Evolutionary conservation across 64 coral and sea anemone genomes (phyloP), one percentile per base, ranked within the genome.

Genomic region (Anthopleura sola): DNA sequence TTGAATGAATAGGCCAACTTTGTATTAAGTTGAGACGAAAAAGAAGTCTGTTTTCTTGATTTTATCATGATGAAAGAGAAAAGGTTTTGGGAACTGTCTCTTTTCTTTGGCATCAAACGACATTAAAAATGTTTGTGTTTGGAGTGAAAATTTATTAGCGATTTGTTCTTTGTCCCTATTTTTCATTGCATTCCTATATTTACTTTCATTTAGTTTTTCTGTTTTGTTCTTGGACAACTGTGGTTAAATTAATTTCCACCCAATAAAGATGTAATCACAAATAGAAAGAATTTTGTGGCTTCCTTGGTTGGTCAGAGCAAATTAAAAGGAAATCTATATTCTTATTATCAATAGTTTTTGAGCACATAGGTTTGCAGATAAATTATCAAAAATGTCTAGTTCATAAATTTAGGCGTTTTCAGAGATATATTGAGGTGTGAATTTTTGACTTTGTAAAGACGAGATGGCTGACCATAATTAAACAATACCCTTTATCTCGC

Each of bases 341-440:
- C 34, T 32, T 0, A 33, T 71, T 2, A 71, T 71, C 66, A 34
- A 32, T 71, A 31, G 26, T 34, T 71, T 71, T 71, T 31, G 14
- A 71, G 11, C 12, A 15, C 28, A 71, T 32, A 28, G 29, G 24
- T 71, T 28, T 71, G 58, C 58, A 62, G 23, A 62, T 62, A 62
- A 62, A 62, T 10, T 14, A 71, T 66, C 21, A 66, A 66, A n/a
- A 11, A 1, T 23, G 21, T 66, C 60, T 66, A 66, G 24, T 26
- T 66, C 60, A 24, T 66, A 28, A 66, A 66, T 66, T 66, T 66
- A 66, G 60, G 60, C 23, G 60, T 66, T 66, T 66, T 56, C 40
- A 56, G 16, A 5, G 17, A 56, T 56, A 16, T 56, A 20, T n/a
- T n/a, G 23, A 66, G 60, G 60, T 66, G 60, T 66, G 24, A 26